Conservation (phyloP, 1,140 invertebrate genomes). For the Eupristina koningsbergeri region DNA sequence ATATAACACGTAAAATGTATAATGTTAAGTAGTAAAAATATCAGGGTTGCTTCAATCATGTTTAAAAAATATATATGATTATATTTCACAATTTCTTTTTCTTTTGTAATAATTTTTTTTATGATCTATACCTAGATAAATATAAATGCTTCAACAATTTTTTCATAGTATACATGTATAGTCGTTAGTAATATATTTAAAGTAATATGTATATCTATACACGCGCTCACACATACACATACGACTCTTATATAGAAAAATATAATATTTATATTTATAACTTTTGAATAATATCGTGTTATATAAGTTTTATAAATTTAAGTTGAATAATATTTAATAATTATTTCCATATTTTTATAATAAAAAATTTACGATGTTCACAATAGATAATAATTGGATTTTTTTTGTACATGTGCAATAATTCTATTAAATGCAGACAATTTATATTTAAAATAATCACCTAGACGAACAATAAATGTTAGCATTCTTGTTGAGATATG, state of each 20-base stretch:
- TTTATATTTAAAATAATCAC: neutral
- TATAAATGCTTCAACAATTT: too few species aligned
- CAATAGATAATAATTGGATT: neutral
- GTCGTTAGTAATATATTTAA: neutral
- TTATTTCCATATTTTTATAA: neutral
- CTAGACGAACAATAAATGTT: neutral
- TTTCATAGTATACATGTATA: too few species aligned
- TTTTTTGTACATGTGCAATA: too few species aligned
- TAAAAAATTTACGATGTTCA: neutral
- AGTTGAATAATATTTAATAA: neutral
- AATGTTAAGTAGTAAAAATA: neutral
- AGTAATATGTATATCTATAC: neutral
- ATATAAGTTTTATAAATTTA: too few species aligned
- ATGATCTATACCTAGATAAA: too few species aligned
- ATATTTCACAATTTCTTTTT: neutral
- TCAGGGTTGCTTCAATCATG: neutral
- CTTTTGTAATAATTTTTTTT: neutral
- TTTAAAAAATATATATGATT: neutral
- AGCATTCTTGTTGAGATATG: neutral
- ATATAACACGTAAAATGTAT: neutral
- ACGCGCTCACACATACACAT: too few species aligned
- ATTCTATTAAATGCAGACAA: too few species aligned
- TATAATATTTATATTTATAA: too few species aligned
- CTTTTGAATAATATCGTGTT: too few species aligned
- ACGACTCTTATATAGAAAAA: too few species aligned